A percentile compares a stretch with the other conserved stretches of the same genome.
Evolutionary conservation across 2,113 vertebrate species (phyloP).

Genomic region (Zootoca vivipara): DNA sequence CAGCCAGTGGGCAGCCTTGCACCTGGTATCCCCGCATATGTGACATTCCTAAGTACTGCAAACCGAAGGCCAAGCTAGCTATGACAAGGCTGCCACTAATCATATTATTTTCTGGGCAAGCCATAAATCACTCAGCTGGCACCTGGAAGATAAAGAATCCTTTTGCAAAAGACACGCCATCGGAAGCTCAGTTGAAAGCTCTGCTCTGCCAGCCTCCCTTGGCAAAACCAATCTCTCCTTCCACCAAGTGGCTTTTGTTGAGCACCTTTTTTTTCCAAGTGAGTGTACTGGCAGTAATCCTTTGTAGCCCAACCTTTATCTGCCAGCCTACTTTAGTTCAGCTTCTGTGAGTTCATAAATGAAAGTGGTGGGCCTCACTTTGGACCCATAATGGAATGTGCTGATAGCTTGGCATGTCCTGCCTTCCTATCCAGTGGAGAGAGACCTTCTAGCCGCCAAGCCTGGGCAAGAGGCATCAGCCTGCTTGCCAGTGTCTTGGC

Average conservation of each 20-base stretch:
- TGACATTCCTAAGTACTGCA: slow-evolving; percentile 21
- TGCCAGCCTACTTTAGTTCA: background rate
- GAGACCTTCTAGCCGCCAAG: background rate
- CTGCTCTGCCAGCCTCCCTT: background rate
- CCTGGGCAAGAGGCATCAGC: background rate
- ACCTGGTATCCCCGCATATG: slow-evolving; percentile 17
- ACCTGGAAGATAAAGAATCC: slow-evolving; percentile 15
- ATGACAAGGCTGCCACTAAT: slow-evolving; percentile 10
- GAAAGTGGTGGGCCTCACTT: background rate
- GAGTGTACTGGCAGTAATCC: background rate
- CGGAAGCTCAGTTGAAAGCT: background rate
- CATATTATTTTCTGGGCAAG: background rate
- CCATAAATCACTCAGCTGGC: slow-evolving; percentile 31
- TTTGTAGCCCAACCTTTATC: background rate
- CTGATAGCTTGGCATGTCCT: slow-evolving; percentile 6
- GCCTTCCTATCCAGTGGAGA: background rate
- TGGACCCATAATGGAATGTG: background rate
- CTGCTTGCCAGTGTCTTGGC: background rate
- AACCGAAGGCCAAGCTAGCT: slow-evolving; percentile 18
- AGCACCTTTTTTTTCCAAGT: background rate
- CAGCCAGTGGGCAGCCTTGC: background rate
- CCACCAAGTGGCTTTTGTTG: slow-evolving; percentile 11
- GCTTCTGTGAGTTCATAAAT: slow-evolving; percentile 15
- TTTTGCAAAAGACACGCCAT: slow-evolving; percentile 9
- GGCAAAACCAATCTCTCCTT: background rate